Base-by-base conservation (phyloP, 1,140 invertebrate genomes). In the Parapsyche elsis region DNA sequence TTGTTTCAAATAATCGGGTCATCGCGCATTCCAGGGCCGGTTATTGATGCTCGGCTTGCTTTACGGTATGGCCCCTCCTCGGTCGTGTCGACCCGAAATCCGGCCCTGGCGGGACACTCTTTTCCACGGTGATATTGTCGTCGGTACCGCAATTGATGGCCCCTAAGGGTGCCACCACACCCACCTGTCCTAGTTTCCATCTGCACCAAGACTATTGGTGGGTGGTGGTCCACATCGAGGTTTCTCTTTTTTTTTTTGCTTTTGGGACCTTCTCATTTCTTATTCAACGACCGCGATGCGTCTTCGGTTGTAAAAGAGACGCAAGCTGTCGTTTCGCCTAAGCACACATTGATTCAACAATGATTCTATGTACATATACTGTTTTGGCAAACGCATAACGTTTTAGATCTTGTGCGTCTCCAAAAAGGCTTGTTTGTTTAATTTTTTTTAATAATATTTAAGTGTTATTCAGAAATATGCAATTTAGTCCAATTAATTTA, bases 1-100 rank as follows among this genome's bases (percentile, higher is more conserved):
- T 81, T 81, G 81, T 81, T 81, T 81, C 81, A 73, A 73, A 79
- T 81, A 81, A 81, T 77, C 81, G 81, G 81, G 81, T 81, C 81
- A 81, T 79, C 76, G 81, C 61, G 73, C 78, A 79, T 71, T 76
- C 44, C 21, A 53, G 14, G 71, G 71, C 19, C 26, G 76, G 38
- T 45, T 16, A 70, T 49, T 19, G 19, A 24, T 30, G 30, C 4
- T 2, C 23, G 49, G 30, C 30, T 26, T 7, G 49, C 7, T 67
- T 67, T 67, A 67, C 23, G 45, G 45, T 9, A 12, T 4, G 71
- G 46, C 38, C 38, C 71, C 71, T 73, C 71, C 71, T 45, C 44
- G 46, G 71, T 16, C 71, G n/a, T 45, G 71, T 53, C 23, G 14
- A 38, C 21, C 26, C 21, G 21, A 23, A 23, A 30, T 67, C 26